Percentiles rank a stretch among this genome's conserved stretches.
These are phyloP conservation scores for Chrysopilus asiliformis DNA, from an alignment of 2,888 invertebrate genomes.

Conservation along the genomic window DNA sequence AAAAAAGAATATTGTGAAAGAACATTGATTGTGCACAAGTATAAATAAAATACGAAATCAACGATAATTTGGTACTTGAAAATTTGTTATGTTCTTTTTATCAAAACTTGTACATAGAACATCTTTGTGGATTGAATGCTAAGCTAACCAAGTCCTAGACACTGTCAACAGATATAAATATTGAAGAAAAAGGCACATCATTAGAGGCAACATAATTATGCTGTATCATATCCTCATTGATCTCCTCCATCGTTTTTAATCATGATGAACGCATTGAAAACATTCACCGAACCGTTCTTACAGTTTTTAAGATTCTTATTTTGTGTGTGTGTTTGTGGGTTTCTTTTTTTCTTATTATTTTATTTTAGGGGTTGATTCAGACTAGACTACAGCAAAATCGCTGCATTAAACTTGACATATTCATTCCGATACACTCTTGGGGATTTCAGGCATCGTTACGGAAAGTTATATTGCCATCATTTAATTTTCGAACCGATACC, in stretches of 20 bases:
- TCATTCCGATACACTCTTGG: too few species aligned
- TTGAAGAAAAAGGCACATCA: conserved; percentile 11
- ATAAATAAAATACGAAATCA: conserved; percentile 7
- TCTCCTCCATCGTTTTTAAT: conserved; percentile 14
- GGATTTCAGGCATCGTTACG: too few species aligned
- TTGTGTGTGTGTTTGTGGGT: too few species aligned
- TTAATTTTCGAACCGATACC: too few species aligned
- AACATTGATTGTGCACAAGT: neutral
- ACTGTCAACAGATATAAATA: neutral
- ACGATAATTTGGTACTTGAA: conserved; percentile 14
- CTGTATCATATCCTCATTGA: conserved; percentile 14
- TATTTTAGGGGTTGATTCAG: too few species aligned
- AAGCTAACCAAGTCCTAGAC: neutral
- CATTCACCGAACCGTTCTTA: too few species aligned
- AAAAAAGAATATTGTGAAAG: neutral
- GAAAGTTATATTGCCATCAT: too few species aligned
- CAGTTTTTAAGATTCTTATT: too few species aligned
- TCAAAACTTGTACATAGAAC: neutral
- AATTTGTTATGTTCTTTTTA: conserved; percentile 11
- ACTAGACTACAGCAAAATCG: too few species aligned
- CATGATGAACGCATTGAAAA: conserved; percentile 13
- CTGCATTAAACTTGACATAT: too few species aligned
- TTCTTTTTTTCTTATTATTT: too few species aligned
- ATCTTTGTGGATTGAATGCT: neutral
- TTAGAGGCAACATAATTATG: conserved; percentile 14